Base-by-base conservation (phyloP, 2,113 vertebrate genomes). In the Lethenteron reissneri region DNA sequence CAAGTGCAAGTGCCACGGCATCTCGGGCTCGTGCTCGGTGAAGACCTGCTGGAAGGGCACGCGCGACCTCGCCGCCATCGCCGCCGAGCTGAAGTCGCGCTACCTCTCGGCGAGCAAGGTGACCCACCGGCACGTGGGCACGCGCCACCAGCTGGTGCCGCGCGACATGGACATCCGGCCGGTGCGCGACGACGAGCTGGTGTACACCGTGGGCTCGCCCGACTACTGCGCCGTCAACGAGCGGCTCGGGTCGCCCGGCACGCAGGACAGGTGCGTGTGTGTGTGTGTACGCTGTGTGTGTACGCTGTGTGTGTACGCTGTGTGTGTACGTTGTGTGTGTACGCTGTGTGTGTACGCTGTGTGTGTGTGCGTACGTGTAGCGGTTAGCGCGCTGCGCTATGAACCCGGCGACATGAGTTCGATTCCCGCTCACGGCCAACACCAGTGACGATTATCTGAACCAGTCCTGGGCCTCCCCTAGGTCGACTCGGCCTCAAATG, bases 1-100 rank as follows among this genome's bases (percentile, higher is more conserved):
- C 85, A 99, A 99, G 80, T 99, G 94, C 80, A 99, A 99, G 72
- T 99, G 94, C 76, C 94, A 99, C 1, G 94, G 94, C 2, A 92
- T 99, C 6, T 99, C 94, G 2, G 94, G 94, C 73, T 99, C 94
- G 77, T 99, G 94, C 79, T 99, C 94, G 58, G 91, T 97, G 77
- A 86, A 88, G 76, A 99, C 94, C 72, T 99, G 94, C 80, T 99
- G 94, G 94, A 87, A 83, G 80, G 92, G 94, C 70, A 83, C 96
- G 60, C 89, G 90, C 75, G 94, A 96, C 75, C 84, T 99, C 70
- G 82, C 80, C 69, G 89, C 92, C 70, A 85, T 99, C 58, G 89
- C 92, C 68, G 7, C 87, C 76, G 92, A 97, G 77, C 85, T 99
- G 73, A 99, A 99, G 85, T 87, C 80, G 72, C 92, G 89, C 74